These are phyloP conservation scores for Gibbula magus DNA, from an alignment of 2,888 invertebrate genomes.

Conservation along the genomic window DNA sequence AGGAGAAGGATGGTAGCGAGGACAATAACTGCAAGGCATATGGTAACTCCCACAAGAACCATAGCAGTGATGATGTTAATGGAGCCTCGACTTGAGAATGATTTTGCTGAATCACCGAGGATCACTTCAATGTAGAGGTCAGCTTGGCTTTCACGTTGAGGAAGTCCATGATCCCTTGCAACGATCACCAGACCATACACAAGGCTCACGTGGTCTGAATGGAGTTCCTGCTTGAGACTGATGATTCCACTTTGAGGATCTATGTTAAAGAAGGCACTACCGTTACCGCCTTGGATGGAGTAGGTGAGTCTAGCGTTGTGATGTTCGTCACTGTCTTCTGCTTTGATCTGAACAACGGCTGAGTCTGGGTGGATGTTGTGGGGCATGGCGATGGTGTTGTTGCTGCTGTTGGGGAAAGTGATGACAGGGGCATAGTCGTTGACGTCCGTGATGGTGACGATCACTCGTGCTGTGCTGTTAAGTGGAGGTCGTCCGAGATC, in stretches of 20 bases:
- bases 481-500: conserved; percentile 54
- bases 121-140: conserved; percentile 41
- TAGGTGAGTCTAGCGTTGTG: conserved; percentile 39
- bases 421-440: conserved; percentile 57
- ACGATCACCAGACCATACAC: not conserved
- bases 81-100: conserved; percentile 17
- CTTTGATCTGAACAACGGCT: conserved; percentile 35
- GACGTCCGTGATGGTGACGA: conserved; percentile 53
- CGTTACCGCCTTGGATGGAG: conserved; percentile 34
- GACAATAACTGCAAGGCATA: conserved; percentile 46
- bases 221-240: conserved; percentile 27
- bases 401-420: conserved; percentile 46
- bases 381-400: conserved; percentile 50
- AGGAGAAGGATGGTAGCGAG: conserved; percentile 48
- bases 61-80: conserved; percentile 52
- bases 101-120: conserved; percentile 33
- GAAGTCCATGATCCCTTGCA: conserved; percentile 2
- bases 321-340: conserved; percentile 42
- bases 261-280: conserved; percentile 34
- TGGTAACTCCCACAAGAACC: conserved; percentile 49
- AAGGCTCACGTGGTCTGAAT: not conserved
- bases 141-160: conserved; percentile 32
- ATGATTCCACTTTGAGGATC: conserved; percentile 39
- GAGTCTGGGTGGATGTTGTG: conserved; percentile 38
- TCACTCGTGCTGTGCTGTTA: conserved; percentile 51